These are phyloP conservation scores for Ceyx cyanopectus DNA, from an alignment of 2,113 vertebrate genomes.

Conservation along the genomic window DNA sequence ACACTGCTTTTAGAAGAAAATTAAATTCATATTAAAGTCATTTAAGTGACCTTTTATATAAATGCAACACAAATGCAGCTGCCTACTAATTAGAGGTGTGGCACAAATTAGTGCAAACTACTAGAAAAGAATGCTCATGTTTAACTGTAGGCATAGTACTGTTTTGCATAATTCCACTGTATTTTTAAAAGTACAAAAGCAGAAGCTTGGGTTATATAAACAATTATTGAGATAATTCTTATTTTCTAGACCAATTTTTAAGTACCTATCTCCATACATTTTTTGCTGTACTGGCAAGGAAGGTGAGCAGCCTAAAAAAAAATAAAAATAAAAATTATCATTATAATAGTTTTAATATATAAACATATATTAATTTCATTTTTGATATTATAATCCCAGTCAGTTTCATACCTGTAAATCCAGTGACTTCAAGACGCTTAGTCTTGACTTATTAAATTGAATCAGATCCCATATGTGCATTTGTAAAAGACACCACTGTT, in stretches of 20 bases:
- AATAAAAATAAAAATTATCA: no score
- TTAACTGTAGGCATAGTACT: background rate
- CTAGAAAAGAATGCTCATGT: constrained; percentile 15
- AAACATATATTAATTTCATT: no score
- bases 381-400: background rate
- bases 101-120: background rate
- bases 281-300: no score
- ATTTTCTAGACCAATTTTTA: background rate
- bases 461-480: background rate
- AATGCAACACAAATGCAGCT: constrained; percentile 35
- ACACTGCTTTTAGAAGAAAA: constrained; percentile 43
- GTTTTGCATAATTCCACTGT: background rate
- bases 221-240: background rate
- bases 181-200: background rate
- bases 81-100: background rate
- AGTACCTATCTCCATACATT: background rate
- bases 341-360: no score
- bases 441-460: background rate
- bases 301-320: no score
- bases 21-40: background rate
- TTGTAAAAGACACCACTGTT: constrained; percentile 33
- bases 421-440: background rate
- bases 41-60: constrained; percentile 15
- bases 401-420: constrained; percentile 10
- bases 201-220: background rate